phyloP scores from a whole-genome alignment of 1,140 invertebrate genomes.

The Neoseiulus cucumeris region DNA sequence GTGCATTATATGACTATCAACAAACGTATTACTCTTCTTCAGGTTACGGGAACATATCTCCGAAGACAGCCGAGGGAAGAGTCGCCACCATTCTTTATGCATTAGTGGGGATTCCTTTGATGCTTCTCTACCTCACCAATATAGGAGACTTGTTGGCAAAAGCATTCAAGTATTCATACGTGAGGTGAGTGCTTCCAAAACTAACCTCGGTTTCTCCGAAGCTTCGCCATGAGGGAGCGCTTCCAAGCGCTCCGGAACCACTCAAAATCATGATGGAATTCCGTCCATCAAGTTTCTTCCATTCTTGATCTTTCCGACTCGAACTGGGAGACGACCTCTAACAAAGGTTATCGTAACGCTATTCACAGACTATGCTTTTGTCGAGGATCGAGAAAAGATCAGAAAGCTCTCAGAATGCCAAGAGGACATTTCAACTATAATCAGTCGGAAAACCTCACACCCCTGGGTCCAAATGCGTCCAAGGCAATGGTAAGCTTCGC shows the following conservation, averaged over 20 bases:
- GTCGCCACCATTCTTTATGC: constrained; percentile 70
- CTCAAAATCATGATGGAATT: no score
- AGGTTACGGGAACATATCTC: constrained; percentile 59
- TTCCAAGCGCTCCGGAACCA: no score
- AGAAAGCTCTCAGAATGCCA: background rate
- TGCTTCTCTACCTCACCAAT: constrained; percentile 63
- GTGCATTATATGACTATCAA: background rate
- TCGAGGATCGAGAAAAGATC: background rate
- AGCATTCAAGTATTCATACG: constrained; percentile 45
- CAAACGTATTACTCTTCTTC: constrained; percentile 15
- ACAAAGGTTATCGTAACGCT: no score
- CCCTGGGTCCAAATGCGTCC: background rate
- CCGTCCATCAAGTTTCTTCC: no score
- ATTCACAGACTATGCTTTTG: background rate
- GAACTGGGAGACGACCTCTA: no score
- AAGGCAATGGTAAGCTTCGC: background rate
- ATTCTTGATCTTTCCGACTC: no score
- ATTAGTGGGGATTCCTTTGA: constrained; percentile 55
- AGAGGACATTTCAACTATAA: background rate
- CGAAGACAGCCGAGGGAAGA: constrained; percentile 51
- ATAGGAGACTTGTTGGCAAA: constrained; percentile 56
- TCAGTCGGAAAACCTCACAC: background rate
- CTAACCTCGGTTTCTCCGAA: no score
- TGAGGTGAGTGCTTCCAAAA: background rate
- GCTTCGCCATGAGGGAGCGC: no score